A percentile compares a stretch with the other conserved stretches of the same genome.
These are phyloP conservation scores for Rhinopomastus cyanomelas DNA, from an alignment of 2,113 vertebrate species.

Conservation along the genomic window DNA sequence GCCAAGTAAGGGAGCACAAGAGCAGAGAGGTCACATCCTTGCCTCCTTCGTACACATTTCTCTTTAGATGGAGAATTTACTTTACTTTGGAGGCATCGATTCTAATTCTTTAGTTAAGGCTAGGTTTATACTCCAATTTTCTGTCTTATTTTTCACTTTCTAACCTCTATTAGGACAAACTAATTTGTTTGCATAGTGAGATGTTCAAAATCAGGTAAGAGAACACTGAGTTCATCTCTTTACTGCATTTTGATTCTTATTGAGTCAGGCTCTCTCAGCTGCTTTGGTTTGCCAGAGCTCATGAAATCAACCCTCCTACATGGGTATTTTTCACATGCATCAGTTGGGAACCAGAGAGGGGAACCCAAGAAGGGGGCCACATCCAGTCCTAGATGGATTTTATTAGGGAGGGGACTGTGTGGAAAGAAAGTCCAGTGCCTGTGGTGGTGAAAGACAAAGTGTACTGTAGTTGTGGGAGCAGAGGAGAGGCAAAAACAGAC, in stretches of 20 bases:
- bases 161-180: not conserved
- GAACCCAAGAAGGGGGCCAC: not conserved
- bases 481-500: constrained; percentile 33
- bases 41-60: not conserved
- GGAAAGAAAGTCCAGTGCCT: not conserved
- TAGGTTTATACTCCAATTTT: not conserved
- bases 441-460: not conserved
- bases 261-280: not conserved
- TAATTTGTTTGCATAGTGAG: constrained; percentile 19
- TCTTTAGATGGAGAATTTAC: not conserved
- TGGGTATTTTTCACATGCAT: constrained; percentile 10
- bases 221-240: not conserved
- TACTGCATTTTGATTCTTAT: not conserved
- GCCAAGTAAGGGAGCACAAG: accelerated
- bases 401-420: not conserved
- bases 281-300: not conserved
- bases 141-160: not conserved
- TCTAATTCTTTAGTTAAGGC: not conserved
- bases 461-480: not conserved
- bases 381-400: not conserved
- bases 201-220: not conserved
- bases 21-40: not conserved
- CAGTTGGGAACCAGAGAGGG: not conserved
- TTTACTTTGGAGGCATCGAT: not conserved
- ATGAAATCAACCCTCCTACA: not conserved